Base-by-base conservation (phyloP, 2,797 vertebrate genomes). In the Etheostoma perlongum region DNA sequence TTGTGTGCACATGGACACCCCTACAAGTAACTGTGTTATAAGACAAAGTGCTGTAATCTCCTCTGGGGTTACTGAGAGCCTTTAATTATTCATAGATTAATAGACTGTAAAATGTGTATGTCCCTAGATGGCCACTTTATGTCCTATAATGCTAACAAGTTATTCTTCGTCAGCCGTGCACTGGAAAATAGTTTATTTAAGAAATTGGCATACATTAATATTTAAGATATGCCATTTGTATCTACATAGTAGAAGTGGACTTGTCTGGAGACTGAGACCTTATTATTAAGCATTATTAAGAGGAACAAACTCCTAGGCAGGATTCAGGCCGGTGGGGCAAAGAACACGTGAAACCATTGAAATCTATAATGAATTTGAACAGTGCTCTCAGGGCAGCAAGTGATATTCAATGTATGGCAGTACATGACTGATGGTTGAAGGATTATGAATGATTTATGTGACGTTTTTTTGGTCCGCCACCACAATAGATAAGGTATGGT, bases 81-180 rank as follows among this genome's bases (percentile, higher is more conserved):
- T 90, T 94, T 93, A 90, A 94, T 95, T 94, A 93, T 94, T 94
- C 90, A 93, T 93, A 90, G 89, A 91, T 92, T 92, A 90, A 90
- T 92, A 92, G 91, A 90, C 89, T 94, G 91, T 93, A 92, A 91
- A 90, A 89, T 87, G 84, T 87, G 77, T 89, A 87, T 78, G 86
- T 93, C 91, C 90, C 91, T 81, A 78, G 93, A 86, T 86, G 86
- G 78, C 88, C 77, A 81, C 89, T 87, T 92, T 90, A 81, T 83
- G 81, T 88, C 86, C 77, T 76, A 82, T 82, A 88, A 88, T 69
- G 88, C 82, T 86, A 85, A 85, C 79, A 25, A 81, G 84, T 84
- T 64, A 87, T 91, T 90, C 88, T 90, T 88, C 84, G 78, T 85
- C 67, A 60, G 79, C 74, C 68, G 75, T 72, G 79, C 66, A 53